Base-by-base conservation (phyloP, 2,797 vertebrate species). In the Setipinna tenuifilis region DNA sequence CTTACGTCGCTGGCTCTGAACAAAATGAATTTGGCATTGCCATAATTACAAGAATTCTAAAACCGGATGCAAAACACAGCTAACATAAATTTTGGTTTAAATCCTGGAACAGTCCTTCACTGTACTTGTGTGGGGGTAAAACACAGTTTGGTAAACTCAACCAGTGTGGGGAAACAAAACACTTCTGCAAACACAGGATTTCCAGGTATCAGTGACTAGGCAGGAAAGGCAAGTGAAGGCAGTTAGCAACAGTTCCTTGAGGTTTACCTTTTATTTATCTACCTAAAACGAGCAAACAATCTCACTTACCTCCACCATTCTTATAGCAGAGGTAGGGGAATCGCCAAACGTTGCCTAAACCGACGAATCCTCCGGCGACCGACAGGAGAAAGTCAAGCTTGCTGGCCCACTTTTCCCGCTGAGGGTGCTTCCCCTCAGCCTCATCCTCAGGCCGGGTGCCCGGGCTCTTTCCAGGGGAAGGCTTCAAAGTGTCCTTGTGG, bases 261-360 rank as follows among this genome's bases (percentile, higher is more conserved):
- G 21, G 31, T 2, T 35, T 78, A 1, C 12, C 25, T 23, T 12
- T 16, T 54, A 4, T 44, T 44, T 44, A 41, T 75, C 35, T 41
- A 6, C 68, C 4, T 35, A 35, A 71, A 35, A 10, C 11, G 11
- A 68, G 10, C 19, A 41, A 21, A 44, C 31, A 78, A 21, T 44
- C 35, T 41, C 16, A 17, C 96, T 97, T 71, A 98, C 98, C 98
- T 97, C 98, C 98, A 91, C 98, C 98, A 21, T 99, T 99, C 90
- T 99, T 99, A 88, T 99, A 99, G 97, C 98, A 99, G 97, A 99
- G 98, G 95, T 99, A 99, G 2, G 98, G 98, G 92, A 99, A 99
- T 50, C 98, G 97, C 98, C 98, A 99, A 86, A 99, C 97, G 0
- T 99, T 99, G 91, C 98, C 98, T 90, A 99, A 96, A 83, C 98